Evolutionary conservation across 2,113 vertebrate genomes (phyloP), one percentile per base, ranked within the genome.

Genomic region (Lampris incognitus): DNA sequence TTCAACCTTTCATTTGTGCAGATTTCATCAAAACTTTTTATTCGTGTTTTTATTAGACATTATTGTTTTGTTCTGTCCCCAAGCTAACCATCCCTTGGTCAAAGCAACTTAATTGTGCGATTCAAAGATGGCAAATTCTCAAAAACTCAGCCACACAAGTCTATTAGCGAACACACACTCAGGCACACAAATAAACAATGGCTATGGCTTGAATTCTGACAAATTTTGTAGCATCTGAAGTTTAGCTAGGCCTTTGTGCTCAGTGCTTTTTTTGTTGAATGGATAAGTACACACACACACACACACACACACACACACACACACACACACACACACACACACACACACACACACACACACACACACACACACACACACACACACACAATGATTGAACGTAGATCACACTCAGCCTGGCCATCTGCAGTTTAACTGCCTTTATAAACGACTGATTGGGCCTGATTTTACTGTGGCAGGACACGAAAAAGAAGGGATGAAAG

Each of bases 381-480:
- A 65, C 60, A 76, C 70, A 71, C 67, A 7, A 48, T 13, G 73
- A 69, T 78, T 61, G 78, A 86, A 76, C 48, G 71, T 72, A 56
- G 59, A 66, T 82, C 69, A 70, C 86, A 81, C 66, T 67, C 79
- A 88, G 78, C 78, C 67, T 4, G 9, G 75, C 87, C 81, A 86
- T 81, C 71, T 57, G 82, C 78, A 73, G 76, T 82, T 24, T 88
- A 84, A 90, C 89, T 91, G 88, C 78, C 66, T 84, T 69, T 61
- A 75, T 39, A 9, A 87, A 84, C 78, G 78, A 91, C 74, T 86
- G 83, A 92, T 85, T 76, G 88, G 75, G 72, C 85, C 81, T 1
- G 65, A 74, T 83, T 87, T 80, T 77, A 64, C 66, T 59, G 44
- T 70, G 64, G 67, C 63, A 60, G 70, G 69, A 76, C 72, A 70